Evolutionary conservation across 2,113 vertebrate species (phyloP), one percentile per base, ranked within the genome.

Genomic region (Sitta europaea): DNA sequence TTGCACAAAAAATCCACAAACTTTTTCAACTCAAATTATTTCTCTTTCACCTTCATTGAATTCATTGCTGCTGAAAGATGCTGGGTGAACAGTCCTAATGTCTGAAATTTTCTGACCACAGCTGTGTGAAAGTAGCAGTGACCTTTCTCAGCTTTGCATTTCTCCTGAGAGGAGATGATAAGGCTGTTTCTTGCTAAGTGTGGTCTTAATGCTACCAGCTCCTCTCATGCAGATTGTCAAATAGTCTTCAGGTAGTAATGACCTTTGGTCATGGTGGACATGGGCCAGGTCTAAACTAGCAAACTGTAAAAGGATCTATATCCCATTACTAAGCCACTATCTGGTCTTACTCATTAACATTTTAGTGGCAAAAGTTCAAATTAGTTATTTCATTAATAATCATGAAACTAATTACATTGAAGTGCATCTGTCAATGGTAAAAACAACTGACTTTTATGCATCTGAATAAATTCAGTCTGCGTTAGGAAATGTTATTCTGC

Each of bases 361-460:
- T 97, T 97, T 86, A 97, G 96, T 95, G 92, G 84, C 72, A 94
- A 90, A 97, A 97, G 96, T 89, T 97, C 96, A 95, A 96, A 96
- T 90, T 31, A 90, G 90, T 96, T 96, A 97, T 97, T 97, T 97
- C 96, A 97, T 97, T 95, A 97, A 94, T 96, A 97, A 92, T 92
- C 96, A 97, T 97, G 95, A 94, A 97, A 94, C 95, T 94, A 96
- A 96, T 96, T 96, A 91, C 78, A 54, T 45, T 86, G 87, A 95
- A 94, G 82, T 91, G 79, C 85, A 67, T 90, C 82, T 92, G 57
- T 91, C 85, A 84, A 67, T 90, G 70, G 68, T 58, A 92, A 82
- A 94, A 74, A 71, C 80, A 94, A 50, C 58, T 72, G 65, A 94
- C 40, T 96, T 92, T 53, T 95, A 53, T 96, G 83, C 84, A 86